Conservation (phyloP, 1,140 invertebrate genomes). For the Dendroctonus valens region DNA sequence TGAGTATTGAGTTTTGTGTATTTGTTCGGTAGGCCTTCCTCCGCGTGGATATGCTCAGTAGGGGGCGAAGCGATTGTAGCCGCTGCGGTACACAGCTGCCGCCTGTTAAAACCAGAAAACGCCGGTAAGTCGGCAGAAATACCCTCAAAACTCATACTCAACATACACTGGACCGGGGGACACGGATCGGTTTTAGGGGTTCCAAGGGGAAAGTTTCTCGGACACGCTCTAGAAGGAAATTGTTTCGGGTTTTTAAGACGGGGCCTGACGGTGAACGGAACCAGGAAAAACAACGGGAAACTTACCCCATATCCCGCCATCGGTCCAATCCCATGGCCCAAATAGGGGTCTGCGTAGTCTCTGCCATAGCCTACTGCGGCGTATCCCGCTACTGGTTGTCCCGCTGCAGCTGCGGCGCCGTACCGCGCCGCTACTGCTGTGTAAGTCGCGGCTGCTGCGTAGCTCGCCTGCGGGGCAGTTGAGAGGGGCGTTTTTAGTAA, state of each 20-base stretch:
- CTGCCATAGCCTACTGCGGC: constrained; percentile 77
- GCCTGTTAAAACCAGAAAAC: too few species aligned
- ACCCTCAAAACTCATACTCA: too few species aligned
- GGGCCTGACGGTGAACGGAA: background rate
- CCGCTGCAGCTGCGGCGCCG: constrained; percentile 62
- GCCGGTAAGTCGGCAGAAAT: too few species aligned
- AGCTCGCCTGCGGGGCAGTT: constrained; percentile 70
- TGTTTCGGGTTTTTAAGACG: background rate
- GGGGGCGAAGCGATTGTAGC: constrained; percentile 94
- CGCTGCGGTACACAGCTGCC: constrained; percentile 91
- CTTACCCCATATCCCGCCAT: constrained; percentile 93
- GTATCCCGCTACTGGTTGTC: constrained; percentile 63
- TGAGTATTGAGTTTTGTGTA: constrained; percentile 42
- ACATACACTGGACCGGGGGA: too few species aligned
- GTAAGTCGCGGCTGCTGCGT: constrained; percentile 79
- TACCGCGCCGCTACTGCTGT: constrained; percentile 77
- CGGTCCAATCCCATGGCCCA: constrained; percentile 93
- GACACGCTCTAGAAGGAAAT: background rate
- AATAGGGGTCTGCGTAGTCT: constrained; percentile 91
- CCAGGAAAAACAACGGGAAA: background rate
- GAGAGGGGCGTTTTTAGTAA: constrained; percentile 57
- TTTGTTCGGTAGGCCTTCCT: constrained; percentile 43
- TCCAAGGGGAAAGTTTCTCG: background rate
- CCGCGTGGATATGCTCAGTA: constrained; percentile 67
- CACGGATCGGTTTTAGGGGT: constrained; percentile 10